Percentiles rank a stretch among this genome's conserved stretches.
Evolutionary conservation across 2,113 vertebrate genomes (phyloP).

Genomic region (Cyanoramphus novaezelandiae): DNA sequence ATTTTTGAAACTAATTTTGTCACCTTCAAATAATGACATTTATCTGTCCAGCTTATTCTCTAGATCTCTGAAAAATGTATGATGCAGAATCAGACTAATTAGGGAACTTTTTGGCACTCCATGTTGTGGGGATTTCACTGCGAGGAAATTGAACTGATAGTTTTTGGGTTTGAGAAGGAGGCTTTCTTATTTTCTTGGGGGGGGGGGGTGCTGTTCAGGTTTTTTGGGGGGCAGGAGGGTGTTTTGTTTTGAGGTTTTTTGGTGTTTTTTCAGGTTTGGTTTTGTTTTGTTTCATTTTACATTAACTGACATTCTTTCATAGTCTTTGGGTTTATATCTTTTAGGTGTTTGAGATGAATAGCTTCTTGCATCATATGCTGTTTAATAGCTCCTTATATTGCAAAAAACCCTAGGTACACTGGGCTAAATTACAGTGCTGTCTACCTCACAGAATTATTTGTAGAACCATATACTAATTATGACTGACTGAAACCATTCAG

Average conservation of each 20-base stretch:
- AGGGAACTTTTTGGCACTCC: not conserved
- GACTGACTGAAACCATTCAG: not conserved
- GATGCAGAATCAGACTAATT: not conserved
- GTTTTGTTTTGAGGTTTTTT: not conserved
- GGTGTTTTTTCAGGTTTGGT: not conserved
- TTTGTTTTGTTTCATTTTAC: not conserved
- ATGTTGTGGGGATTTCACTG: not conserved
- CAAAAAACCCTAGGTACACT: not conserved
- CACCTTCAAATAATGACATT: not conserved
- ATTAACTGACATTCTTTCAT: not conserved
- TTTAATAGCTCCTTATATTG: not conserved
- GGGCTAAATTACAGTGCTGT: not conserved
- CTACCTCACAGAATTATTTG: not conserved
- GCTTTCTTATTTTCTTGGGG: not conserved
- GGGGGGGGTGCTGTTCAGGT: rapidly evolving
- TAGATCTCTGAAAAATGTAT: not conserved
- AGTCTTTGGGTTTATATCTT: not conserved
- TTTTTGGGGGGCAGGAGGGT: not conserved
- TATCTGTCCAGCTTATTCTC: not conserved
- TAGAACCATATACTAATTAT: not conserved
- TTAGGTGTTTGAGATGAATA: not conserved
- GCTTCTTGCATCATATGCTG: not conserved
- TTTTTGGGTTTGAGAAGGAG: not conserved
- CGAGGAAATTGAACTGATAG: not conserved
- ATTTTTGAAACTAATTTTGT: not conserved